These are phyloP conservation scores for Papilio elwesi DNA, from an alignment of 2,888 invertebrate genomes.

Conservation along the genomic window DNA sequence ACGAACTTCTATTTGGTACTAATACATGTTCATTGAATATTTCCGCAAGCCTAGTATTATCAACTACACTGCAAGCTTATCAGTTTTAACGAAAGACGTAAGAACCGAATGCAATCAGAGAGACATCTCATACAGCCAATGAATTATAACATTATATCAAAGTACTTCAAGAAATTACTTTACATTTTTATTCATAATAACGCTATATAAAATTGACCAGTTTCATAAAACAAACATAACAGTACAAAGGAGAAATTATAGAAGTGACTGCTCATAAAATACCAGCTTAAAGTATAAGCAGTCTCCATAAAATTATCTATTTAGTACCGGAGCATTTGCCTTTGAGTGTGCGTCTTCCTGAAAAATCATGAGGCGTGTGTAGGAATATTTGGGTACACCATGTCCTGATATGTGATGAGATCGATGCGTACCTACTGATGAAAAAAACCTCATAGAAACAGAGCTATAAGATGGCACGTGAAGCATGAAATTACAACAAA, in stretches of 20 bases:
- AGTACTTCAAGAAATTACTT: neutral
- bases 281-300: too few relatives aligned
- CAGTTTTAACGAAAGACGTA: slow-evolving; percentile 18
- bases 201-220: neutral
- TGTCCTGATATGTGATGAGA: too few relatives aligned
- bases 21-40: neutral
- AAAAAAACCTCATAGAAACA: too few relatives aligned
- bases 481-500: too few relatives aligned
- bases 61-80: slow-evolving; percentile 21
- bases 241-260: neutral
- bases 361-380: too few relatives aligned
- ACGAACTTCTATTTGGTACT: neutral
- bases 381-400: too few relatives aligned
- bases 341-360: too few relatives aligned
- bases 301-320: too few relatives aligned
- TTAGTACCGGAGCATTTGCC: too few relatives aligned
- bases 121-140: neutral
- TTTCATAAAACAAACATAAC: neutral
- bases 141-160: slow-evolving; percentile 1
- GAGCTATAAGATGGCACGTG: too few relatives aligned
- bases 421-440: too few relatives aligned
- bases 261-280: neutral
- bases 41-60: neutral
- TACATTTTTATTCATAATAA: neutral
- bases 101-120: slow-evolving; percentile 1